These are phyloP conservation scores for Mustelus asterias DNA, from an alignment of 2,113 vertebrate species.

Conservation along the genomic window DNA sequence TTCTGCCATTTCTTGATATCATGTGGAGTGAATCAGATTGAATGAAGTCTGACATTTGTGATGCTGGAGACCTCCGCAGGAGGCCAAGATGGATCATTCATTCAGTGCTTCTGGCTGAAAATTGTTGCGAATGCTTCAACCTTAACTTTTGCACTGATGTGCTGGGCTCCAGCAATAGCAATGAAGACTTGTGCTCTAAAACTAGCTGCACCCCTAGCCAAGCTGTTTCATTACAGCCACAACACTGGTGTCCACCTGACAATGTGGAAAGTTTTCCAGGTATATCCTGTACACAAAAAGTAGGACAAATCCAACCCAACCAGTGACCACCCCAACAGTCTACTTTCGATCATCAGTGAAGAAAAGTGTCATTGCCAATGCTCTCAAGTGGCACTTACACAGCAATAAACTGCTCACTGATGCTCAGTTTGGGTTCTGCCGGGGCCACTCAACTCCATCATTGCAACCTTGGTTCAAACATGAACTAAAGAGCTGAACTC, in stretches of 20 bases:
- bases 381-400: background rate
- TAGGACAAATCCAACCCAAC: background rate
- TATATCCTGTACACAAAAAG: background rate
- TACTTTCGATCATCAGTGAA: background rate
- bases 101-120: no score
- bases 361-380: background rate
- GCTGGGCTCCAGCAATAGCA: no score
- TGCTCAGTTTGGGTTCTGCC: background rate
- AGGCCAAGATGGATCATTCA: no score
- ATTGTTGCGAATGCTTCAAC: no score
- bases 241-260: background rate
- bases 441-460: background rate
- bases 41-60: no score
- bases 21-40: no score
- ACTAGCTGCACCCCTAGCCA: background rate
- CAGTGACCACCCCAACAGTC: background rate
- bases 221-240: background rate
- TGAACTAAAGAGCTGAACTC: background rate
- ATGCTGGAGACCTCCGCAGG: no score
- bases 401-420: background rate
- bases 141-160: no score
- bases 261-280: background rate
- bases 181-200: background rate
- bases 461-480: background rate
- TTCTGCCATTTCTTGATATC: no score